Evolutionary conservation across 2,888 invertebrate genomes (phyloP), one percentile per base, ranked within the genome.

Genomic region (Neoascia interrupta): DNA sequence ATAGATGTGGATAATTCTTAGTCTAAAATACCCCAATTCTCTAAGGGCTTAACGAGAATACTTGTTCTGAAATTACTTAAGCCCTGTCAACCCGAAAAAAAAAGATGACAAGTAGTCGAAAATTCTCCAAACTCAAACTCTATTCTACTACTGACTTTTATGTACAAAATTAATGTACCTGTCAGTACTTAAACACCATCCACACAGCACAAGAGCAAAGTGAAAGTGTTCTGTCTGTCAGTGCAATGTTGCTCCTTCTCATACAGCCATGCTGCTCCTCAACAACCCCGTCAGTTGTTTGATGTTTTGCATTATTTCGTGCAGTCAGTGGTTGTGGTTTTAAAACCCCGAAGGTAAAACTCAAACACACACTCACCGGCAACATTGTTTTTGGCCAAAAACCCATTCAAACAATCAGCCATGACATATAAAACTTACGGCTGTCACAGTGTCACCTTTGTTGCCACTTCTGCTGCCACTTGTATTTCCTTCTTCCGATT

Each of bases 401-500:
- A 51, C 16, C 41, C 64, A 47, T 16, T 45, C 58, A 51, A 58
- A 19, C 51, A 18, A 51, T 53, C 69, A 53, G 51, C 75, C 64
- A 49, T 76, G 70, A 70, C 75, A 64, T 45, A 70, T 37, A 36
- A 43, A 49, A 13, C 23, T 54, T n/a, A n/a, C n/a, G n/a, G 31
- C 31, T 31, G 31, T n/a, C 31, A n/a, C 31, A 28, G 21, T 49
- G 39, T 56, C 37, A 53, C 56, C 45, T 61, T 19, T 34, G 16
- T 15, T 58, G 34, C 8, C 18, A 39, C 39, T 37, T 63, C 8
- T 37, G 56, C 5, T 58, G 43, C 6, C 36, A 28, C 47, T 37
- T 37, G n/a, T 69, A 51, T 68, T 68, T 68, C 56, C 68, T 45
- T 63, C 63, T 76, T 76, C 75, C 58, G 70, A 58, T 53, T 76